phyloP scores from a whole-genome alignment of 1,140 invertebrate species.

The Tetranychus urticae region DNA sequence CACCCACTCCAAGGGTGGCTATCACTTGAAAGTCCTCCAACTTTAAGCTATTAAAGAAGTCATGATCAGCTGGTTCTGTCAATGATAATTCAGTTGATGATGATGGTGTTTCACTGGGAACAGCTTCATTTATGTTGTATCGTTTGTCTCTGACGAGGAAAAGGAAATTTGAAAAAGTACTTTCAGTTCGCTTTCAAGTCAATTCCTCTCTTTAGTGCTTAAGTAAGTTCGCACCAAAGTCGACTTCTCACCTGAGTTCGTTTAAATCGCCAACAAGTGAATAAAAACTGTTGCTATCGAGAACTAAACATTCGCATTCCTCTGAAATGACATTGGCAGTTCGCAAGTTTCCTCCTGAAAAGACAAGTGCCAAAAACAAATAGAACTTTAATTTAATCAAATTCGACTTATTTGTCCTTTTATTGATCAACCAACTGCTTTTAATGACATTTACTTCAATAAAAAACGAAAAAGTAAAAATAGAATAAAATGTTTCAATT shows the following conservation, averaged over 20 bases:
- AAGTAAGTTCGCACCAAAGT: not conserved
- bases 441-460: not conserved
- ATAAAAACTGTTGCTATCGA: slow-evolving; percentile 4
- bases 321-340: slow-evolving; percentile 9
- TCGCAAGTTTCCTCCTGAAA: not conserved
- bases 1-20: slow-evolving; percentile 69
- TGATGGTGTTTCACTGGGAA: not conserved
- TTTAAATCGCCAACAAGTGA: slow-evolving; percentile 6
- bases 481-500: too few relatives aligned
- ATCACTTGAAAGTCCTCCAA: slow-evolving; percentile 63
- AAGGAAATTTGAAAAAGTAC: not conserved
- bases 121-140: not conserved
- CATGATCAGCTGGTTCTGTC: too few relatives aligned
- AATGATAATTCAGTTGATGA: not conserved
- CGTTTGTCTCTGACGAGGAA: slow-evolving; percentile 1
- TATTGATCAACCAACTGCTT: too few relatives aligned
- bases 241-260: slow-evolving; percentile 2
- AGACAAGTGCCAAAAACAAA: not conserved
- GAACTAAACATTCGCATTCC: slow-evolving; percentile 8
- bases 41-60: slow-evolving; percentile 25
- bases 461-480: too few relatives aligned
- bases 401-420: too few relatives aligned
- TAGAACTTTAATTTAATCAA: not conserved
- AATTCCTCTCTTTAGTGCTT: not conserved
- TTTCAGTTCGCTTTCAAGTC: not conserved